phyloP scores from a whole-genome alignment of 2,113 vertebrate species.

The Pterocles burchelli region DNA sequence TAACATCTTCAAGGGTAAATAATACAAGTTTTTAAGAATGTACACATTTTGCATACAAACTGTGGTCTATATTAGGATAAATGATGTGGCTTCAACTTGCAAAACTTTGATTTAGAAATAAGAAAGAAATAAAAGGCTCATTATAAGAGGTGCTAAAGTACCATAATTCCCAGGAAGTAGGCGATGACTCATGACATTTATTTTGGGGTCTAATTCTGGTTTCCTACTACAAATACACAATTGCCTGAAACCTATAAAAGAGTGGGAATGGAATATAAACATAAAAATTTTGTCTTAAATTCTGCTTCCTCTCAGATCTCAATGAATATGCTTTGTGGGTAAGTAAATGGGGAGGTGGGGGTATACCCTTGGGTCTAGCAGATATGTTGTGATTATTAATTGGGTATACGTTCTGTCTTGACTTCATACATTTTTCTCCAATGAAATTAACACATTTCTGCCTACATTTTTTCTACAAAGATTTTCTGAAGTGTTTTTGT shows the following conservation, averaged over 20 bases:
- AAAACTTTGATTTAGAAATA: constrained; percentile 37
- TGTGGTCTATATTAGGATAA: neutral
- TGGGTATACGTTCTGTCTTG: neutral
- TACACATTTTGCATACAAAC: constrained; percentile 13
- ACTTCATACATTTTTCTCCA: neutral
- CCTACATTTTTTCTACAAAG: neutral
- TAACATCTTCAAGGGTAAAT: constrained; percentile 51
- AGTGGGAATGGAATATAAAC: neutral
- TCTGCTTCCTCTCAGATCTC: neutral
- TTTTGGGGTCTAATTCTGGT: constrained; percentile 23
- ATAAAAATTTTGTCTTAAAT: neutral
- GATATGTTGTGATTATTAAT: neutral
- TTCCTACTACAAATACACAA: neutral
- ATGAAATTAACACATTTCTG: neutral
- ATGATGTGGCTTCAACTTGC: neutral
- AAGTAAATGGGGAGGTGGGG: neutral
- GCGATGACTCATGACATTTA: constrained; percentile 7
- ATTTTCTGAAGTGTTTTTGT: neutral
- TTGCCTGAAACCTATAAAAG: neutral
- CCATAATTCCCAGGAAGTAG: constrained; percentile 5
- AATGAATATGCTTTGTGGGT: neutral
- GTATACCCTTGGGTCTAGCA: neutral
- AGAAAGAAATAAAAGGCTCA: constrained; percentile 32
- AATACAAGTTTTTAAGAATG: neutral
- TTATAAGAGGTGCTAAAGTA: constrained; percentile 32